Conservation (phyloP, 1,140 invertebrate species). For the Sinonovacula constricta region DNA sequence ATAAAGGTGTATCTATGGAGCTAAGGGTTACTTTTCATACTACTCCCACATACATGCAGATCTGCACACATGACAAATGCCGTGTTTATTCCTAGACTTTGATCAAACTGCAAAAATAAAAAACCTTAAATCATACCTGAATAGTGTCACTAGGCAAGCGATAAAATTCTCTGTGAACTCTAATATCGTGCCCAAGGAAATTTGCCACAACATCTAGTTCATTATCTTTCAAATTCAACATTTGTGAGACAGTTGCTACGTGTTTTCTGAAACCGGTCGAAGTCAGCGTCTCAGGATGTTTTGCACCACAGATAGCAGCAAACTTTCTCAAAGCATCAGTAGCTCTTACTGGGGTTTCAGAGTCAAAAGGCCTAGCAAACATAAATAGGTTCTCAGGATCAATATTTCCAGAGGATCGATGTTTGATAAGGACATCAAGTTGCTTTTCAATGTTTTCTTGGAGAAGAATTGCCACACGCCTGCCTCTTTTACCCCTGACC, state of each 20-base stretch:
- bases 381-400: background rate
- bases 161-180: slow-evolving; percentile 54
- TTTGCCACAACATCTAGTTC: slow-evolving; percentile 54
- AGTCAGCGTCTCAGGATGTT: slow-evolving; percentile 39
- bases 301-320: slow-evolving; percentile 6
- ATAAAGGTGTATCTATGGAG: too few species aligned
- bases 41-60: too few species aligned
- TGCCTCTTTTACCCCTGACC: slow-evolving; percentile 14
- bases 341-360: background rate
- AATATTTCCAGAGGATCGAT: background rate
- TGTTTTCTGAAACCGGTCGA: slow-evolving; percentile 72
- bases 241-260: slow-evolving; percentile 46
- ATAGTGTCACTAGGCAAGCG: slow-evolving; percentile 43
- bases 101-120: too few species aligned
- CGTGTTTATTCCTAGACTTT: too few species aligned
- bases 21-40: too few species aligned
- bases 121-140: too few species aligned
- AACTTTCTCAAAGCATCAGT: slow-evolving; percentile 4
- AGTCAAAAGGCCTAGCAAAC: background rate
- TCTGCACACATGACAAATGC: too few species aligned
- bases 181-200: slow-evolving; percentile 50
- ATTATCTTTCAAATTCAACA: slow-evolving; percentile 56
- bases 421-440: background rate
- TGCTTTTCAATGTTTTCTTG: background rate
- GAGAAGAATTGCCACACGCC: slow-evolving; percentile 2